phyloP scores from a whole-genome alignment of 2,797 vertebrate genomes.

The Florisuga fusca region DNA sequence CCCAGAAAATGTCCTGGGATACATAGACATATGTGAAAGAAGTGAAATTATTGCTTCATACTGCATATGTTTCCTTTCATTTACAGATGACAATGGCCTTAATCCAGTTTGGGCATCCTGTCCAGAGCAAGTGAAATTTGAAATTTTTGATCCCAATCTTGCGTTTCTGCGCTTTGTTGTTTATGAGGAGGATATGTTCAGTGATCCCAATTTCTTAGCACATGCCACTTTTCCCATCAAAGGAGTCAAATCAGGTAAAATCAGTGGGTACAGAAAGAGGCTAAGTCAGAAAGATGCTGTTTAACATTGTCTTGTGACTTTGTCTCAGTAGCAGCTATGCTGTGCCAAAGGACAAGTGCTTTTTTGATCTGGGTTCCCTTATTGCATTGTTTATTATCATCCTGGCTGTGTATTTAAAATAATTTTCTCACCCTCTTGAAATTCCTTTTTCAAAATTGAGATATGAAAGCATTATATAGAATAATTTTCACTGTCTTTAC shows the following conservation, averaged over 20 bases:
- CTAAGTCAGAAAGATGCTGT: neutral
- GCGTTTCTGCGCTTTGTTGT: slow-evolving; percentile 95
- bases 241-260: slow-evolving; percentile 91
- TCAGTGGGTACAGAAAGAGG: neutral
- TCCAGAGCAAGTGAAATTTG: slow-evolving; percentile 85
- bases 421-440: neutral
- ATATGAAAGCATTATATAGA: neutral
- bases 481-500: neutral
- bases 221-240: slow-evolving; percentile 94
- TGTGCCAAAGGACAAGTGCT: neutral
- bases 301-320: neutral
- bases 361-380: neutral
- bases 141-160: slow-evolving; percentile 90
- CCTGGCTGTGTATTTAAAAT: neutral
- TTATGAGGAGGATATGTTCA: slow-evolving; percentile 99
- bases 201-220: slow-evolving; percentile 96
- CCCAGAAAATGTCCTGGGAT: neutral
- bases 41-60: slow-evolving; percentile 2
- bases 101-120: slow-evolving; percentile 90
- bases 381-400: neutral
- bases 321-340: neutral
- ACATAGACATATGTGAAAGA: neutral
- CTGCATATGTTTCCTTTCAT: slow-evolving; percentile 27
- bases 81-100: slow-evolving; percentile 93
- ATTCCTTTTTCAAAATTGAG: neutral